These are phyloP conservation scores for human (Homo sapiens) DNA, from an alignment of 2,113 vertebrate genomes.

Conservation along the genomic window GRCh38 chr1:177599501-177600000, in stretches of 20 bases:
- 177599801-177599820: not conserved
- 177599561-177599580: conserved; percentile 24
- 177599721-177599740: not conserved
- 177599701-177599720: not conserved
- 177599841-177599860: not conserved
- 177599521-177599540: conserved; percentile 15
- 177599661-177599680: not conserved
- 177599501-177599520: not conserved
- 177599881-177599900: not conserved
- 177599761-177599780: not conserved
- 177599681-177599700: not conserved
- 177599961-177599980: conserved; percentile 60
- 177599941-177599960: conserved; percentile 19
- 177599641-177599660: not conserved
- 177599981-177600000: conserved; percentile 61
- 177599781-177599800: not conserved
- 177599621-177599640: conserved; percentile 47
- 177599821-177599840: not conserved
- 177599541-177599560: conserved; percentile 31
- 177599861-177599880: conserved; percentile 42
- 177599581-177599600: conserved; percentile 6
- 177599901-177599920: not conserved
- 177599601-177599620: not conserved
- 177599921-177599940: conserved; percentile 26
- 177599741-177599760: not conserved